Evolutionary conservation across 2,113 vertebrate genomes (phyloP).

Genomic region (Paracanthobrama guichenoti): DNA sequence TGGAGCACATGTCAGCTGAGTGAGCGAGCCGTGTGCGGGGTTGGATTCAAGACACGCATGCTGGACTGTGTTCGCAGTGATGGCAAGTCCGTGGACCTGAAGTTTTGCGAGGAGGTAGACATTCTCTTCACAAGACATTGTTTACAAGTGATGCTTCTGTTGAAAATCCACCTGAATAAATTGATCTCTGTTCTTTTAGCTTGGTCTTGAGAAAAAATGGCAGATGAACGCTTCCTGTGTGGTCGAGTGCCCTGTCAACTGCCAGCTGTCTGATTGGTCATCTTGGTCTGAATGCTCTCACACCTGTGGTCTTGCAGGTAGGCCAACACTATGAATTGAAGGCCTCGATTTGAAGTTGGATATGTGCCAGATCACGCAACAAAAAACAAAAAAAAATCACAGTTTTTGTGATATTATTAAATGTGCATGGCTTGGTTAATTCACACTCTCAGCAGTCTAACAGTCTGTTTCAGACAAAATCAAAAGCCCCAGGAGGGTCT

Average conservation of each 20-base stretch:
- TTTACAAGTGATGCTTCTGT: constrained; percentile 5
- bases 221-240: constrained; percentile 91
- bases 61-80: constrained; percentile 95
- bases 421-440: constrained; percentile 12
- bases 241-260: constrained; percentile 96
- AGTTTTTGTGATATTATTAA: background rate
- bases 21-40: constrained; percentile 91
- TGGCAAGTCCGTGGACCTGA: constrained; percentile 93
- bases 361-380: background rate
- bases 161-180: constrained; percentile 10
- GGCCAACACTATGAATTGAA: constrained; percentile 52
- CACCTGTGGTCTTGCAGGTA: constrained; percentile 92
- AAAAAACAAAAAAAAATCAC: background rate
- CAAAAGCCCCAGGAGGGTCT: background rate
- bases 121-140: constrained; percentile 41
- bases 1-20: constrained; percentile 99
- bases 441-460: constrained; percentile 30
- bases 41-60: constrained; percentile 93
- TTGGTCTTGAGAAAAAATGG: constrained; percentile 91
- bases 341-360: background rate
- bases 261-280: constrained; percentile 95
- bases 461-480: background rate
- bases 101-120: constrained; percentile 90
- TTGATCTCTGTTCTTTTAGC: constrained; percentile 69
- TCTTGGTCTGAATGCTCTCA: constrained; percentile 91